Conservation (phyloP, 2,797 vertebrate genomes). For the Notoglanidium macrostoma region DNA sequence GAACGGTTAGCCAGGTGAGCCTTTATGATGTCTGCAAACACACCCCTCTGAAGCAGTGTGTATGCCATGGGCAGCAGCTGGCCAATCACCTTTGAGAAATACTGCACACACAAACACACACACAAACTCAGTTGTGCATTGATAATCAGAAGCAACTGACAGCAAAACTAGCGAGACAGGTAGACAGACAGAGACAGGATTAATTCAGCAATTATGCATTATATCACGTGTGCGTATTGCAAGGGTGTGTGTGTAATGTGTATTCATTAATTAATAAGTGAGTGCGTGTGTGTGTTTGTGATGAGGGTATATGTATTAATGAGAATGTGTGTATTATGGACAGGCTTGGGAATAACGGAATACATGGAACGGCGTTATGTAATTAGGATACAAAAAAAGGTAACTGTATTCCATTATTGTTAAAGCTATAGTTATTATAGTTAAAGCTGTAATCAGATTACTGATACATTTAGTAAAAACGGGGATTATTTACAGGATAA, state of each 20-base stretch:
- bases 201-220: background rate
- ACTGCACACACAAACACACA: slow-evolving; percentile 67
- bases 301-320: background rate
- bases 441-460: no score
- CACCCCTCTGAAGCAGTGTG: slow-evolving; percentile 83
- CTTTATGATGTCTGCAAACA: slow-evolving; percentile 90
- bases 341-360: no score
- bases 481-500: no score
- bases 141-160: background rate
- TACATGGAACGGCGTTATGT: no score
- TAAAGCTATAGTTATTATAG: no score
- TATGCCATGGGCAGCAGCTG: slow-evolving; percentile 94
- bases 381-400: no score
- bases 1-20: slow-evolving; percentile 83
- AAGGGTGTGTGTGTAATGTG: background rate
- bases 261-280: no score
- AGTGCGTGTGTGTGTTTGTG: background rate
- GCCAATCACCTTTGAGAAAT: slow-evolving; percentile 92
- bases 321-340: no score
- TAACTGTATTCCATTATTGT: no score
- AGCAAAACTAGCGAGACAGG: background rate
- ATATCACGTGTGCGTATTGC: no score
- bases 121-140: background rate
- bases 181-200: background rate
- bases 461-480: no score